Conservation (phyloP, 1,140 invertebrate genomes). For the Pseudomyrmex dendroicus region DNA sequence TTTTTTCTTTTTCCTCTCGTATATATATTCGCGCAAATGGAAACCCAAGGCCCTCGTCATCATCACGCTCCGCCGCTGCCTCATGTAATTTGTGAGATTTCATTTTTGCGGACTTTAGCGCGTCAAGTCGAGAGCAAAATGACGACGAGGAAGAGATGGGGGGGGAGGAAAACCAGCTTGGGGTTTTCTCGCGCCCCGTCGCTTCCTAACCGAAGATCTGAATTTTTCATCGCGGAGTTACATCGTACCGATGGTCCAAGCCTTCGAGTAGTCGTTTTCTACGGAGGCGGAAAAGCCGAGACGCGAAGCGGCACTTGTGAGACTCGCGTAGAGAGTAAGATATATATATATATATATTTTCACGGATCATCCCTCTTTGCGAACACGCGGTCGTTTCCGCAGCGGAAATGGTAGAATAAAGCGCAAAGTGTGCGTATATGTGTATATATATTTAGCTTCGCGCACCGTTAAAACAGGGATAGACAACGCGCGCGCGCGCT, state of each 20-base stretch:
- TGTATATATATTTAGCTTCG: too few relatives aligned
- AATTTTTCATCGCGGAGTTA: conserved; percentile 25
- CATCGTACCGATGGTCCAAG: neutral
- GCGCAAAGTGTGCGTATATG: too few relatives aligned
- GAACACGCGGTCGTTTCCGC: neutral
- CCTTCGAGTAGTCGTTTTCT: too few relatives aligned
- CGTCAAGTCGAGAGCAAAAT: neutral
- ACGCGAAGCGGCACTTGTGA: neutral
- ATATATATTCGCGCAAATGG: neutral
- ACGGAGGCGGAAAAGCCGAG: neutral
- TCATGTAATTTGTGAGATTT: conserved; percentile 36
- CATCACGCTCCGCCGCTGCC: neutral
- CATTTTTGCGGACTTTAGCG: conserved; percentile 19
- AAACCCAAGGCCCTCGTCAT: neutral
- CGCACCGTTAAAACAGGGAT: too few relatives aligned
- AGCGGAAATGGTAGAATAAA: neutral
- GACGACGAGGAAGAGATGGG: neutral
- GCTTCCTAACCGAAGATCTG: neutral
- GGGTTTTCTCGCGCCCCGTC: neutral
- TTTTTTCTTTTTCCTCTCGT: neutral
- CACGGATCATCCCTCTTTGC: neutral
- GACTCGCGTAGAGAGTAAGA: too few relatives aligned
- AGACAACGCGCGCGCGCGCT: neutral
- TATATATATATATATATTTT: neutral
- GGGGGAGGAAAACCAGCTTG: too few relatives aligned